Percentiles rank a stretch among this genome's conserved stretches.
Evolutionary conservation across 2,888 invertebrate genomes (phyloP).

Genomic region (Anthophora plumipes): DNA sequence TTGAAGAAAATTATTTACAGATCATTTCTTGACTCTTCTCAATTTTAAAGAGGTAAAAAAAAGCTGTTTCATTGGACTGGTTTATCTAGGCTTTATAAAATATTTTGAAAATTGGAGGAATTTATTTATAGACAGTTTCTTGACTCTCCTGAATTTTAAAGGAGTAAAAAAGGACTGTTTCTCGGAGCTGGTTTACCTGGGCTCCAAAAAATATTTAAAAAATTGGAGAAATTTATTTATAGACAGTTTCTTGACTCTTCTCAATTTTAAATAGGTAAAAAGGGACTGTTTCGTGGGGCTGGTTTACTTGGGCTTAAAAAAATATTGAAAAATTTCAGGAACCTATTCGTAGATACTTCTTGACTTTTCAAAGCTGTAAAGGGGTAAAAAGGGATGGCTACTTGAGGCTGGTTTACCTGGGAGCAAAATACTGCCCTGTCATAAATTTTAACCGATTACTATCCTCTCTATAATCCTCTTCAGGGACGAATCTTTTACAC

Average conservation of each 20-base stretch:
- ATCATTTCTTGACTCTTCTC: too few relatives aligned
- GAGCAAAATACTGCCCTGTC: conserved; percentile 5
- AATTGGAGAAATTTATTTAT: neutral
- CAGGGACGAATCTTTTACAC: too few relatives aligned
- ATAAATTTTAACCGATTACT: conserved; percentile 15
- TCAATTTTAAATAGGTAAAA: neutral
- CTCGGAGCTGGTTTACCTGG: conserved; percentile 7
- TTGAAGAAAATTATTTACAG: too few relatives aligned
- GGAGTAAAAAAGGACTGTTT: neutral
- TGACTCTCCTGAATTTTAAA: fast-evolving
- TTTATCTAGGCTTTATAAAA: too few relatives aligned
- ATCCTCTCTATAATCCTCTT: neutral
- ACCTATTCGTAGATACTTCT: neutral
- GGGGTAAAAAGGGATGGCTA: neutral
- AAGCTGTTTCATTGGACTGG: too few relatives aligned
- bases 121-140: too few relatives aligned
- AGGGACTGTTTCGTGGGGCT: neutral
- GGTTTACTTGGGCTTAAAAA: conserved; percentile 9
- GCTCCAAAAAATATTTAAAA: too few relatives aligned
- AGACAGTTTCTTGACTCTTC: fast-evolving
- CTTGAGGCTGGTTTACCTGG: conserved; percentile 1
- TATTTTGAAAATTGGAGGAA: neutral
- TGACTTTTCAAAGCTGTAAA: fast-evolving
- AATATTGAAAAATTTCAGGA: neutral
- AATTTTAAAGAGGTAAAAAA: too few relatives aligned